Evolutionary conservation across 2,797 vertebrate genomes (phyloP).

Genomic region (Microtus californicus): DNA sequence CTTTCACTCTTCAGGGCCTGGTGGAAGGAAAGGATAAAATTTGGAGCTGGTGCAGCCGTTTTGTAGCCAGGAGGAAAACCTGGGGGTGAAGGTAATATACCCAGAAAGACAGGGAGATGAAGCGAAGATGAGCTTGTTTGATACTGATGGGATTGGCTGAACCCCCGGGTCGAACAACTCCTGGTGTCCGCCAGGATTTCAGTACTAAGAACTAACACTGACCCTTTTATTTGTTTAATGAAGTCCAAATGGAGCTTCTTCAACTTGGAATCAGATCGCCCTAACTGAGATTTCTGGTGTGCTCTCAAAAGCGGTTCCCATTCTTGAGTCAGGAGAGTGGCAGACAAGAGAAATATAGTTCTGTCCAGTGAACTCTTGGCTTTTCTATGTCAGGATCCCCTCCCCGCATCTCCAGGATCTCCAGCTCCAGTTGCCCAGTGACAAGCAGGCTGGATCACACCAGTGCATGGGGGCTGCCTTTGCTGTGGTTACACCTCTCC

Average conservation of each 20-base stretch:
- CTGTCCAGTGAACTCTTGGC: neutral
- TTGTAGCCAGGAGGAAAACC: neutral
- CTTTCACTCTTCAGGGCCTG: neutral
- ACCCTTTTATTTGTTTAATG: neutral
- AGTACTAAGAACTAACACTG: too few species aligned
- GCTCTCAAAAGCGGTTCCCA: neutral
- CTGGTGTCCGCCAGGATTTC: neutral
- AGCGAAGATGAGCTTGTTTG: neutral
- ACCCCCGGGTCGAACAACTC: neutral
- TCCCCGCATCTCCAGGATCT: too few species aligned
- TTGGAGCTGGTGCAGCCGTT: neutral
- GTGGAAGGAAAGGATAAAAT: neutral
- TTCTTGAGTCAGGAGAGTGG: neutral
- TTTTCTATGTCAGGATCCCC: neutral
- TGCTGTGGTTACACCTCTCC: neutral
- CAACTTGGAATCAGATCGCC: neutral
- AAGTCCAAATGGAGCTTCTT: neutral
- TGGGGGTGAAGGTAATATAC: neutral
- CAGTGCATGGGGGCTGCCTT: neutral
- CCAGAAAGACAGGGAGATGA: neutral
- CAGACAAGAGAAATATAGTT: neutral
- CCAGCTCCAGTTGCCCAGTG: neutral
- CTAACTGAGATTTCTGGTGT: too few species aligned
- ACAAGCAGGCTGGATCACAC: too few species aligned
- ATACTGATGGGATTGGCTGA: neutral